A percentile compares a stretch with the other conserved stretches of the same genome.
These are phyloP conservation scores for Bolborhynchus lineola DNA, from an alignment of 2,113 vertebrate species.

Conservation along the genomic window DNA sequence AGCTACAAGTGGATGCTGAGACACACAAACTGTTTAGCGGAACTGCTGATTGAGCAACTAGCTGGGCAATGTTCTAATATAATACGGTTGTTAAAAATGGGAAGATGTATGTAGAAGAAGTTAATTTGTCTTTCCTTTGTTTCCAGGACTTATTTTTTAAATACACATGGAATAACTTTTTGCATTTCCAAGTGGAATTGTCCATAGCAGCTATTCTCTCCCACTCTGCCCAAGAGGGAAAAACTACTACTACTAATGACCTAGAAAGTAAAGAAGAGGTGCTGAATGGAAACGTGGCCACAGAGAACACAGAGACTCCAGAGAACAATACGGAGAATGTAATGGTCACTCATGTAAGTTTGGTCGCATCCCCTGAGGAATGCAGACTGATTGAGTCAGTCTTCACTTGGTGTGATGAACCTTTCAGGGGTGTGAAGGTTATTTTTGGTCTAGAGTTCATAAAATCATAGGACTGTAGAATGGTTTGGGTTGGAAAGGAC, in stretches of 20 bases:
- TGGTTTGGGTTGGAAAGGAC: background rate
- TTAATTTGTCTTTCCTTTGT: background rate
- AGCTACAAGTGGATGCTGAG: fast-evolving
- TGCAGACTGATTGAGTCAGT: no score
- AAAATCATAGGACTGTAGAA: background rate
- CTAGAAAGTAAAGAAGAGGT: constrained; percentile 51
- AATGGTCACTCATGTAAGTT: constrained; percentile 87
- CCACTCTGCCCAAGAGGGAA: constrained; percentile 78
- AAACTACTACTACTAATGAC: background rate
- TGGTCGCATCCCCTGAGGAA: background rate
- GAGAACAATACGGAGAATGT: constrained; percentile 67
- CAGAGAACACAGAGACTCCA: background rate
- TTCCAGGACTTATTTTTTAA: constrained; percentile 95
- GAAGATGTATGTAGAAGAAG: fast-evolving
- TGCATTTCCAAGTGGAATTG: constrained; percentile 98
- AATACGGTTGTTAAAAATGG: fast-evolving
- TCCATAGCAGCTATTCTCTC: constrained; percentile 91
- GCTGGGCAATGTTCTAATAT: fast-evolving
- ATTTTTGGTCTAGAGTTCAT: background rate
- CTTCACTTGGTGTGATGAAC: fast-evolving
- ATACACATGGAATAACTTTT: constrained; percentile 98
- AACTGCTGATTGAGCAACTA: background rate
- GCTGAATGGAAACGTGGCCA: background rate
- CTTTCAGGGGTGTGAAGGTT: background rate
- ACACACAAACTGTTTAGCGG: fast-evolving